Evolutionary conservation across 2,888 invertebrate genomes (phyloP).

Genomic region (Volucella inanis): DNA sequence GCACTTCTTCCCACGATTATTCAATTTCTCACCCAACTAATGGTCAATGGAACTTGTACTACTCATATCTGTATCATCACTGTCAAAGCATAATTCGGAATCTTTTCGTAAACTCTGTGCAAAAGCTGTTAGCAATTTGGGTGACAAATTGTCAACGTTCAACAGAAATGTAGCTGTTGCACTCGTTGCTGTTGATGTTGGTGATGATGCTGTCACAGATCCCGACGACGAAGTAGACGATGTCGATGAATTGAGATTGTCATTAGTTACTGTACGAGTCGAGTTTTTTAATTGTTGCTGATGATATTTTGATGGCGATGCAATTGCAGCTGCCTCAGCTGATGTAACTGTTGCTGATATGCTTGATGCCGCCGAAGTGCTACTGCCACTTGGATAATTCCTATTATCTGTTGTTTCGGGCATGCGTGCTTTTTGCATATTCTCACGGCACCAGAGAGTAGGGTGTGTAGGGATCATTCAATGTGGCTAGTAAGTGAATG

Average conservation of each 20-base stretch:
- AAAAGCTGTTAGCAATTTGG: constrained; percentile 77
- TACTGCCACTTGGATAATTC: constrained; percentile 66
- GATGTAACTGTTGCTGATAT: constrained; percentile 78
- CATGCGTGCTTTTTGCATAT: constrained; percentile 84
- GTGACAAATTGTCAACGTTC: constrained; percentile 75
- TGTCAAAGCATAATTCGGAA: constrained; percentile 78
- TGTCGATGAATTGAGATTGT: constrained; percentile 65
- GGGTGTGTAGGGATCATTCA: too few species aligned
- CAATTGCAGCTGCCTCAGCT: constrained; percentile 79
- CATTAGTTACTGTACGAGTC: constrained; percentile 72
- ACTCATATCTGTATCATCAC: constrained; percentile 82
- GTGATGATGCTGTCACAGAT: constrained; percentile 66
- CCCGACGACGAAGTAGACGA: constrained; percentile 55
- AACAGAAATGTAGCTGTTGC: constrained; percentile 24
- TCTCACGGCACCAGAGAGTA: constrained; percentile 89
- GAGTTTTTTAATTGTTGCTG: constrained; percentile 58
- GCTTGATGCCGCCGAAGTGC: constrained; percentile 56
- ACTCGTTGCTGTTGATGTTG: constrained; percentile 31
- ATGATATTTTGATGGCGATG: constrained; percentile 77
- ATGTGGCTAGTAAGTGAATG: too few species aligned
- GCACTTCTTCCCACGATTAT: constrained; percentile 65
- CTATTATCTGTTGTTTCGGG: constrained; percentile 52
- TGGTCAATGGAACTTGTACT: constrained; percentile 81
- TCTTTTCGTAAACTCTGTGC: constrained; percentile 77
- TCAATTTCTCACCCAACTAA: constrained; percentile 60